Conservation (phyloP, 2,888 invertebrate species). For the Heliconius aoede region DNA sequence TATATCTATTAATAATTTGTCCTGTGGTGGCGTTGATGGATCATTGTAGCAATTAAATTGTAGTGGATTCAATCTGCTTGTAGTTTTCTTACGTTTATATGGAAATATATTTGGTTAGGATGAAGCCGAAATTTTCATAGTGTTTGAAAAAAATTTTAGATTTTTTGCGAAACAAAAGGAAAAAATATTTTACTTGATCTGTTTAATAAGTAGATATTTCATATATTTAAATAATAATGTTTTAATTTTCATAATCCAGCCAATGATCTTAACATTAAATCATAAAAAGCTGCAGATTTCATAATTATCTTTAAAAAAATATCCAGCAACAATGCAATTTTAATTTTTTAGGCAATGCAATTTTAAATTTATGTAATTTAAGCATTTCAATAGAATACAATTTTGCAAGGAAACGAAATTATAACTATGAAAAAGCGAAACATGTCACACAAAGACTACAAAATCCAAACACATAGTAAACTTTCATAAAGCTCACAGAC, state of each 20-base stretch:
- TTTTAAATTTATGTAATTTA: not conserved
- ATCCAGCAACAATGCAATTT: not conserved
- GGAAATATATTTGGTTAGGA: not conserved
- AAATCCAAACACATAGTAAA: slow-evolving; percentile 29
- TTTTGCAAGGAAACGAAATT: slow-evolving; percentile 4
- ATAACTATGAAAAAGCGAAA: slow-evolving; percentile 19
- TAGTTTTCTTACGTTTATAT: not conserved
- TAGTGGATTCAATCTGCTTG: not conserved
- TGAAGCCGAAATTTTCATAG: too few relatives aligned
- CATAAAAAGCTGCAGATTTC: not conserved
- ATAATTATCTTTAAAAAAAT: not conserved
- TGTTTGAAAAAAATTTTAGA: too few relatives aligned
- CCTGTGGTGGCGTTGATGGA: slow-evolving; percentile 5
- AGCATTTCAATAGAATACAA: not conserved
- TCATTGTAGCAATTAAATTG: not conserved
- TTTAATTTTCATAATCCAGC: too few relatives aligned
- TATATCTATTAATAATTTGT: slow-evolving; percentile 13
- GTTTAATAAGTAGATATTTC: too few relatives aligned
- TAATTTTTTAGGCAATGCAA: not conserved
- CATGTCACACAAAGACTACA: slow-evolving; percentile 18
- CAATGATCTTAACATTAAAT: too few relatives aligned
- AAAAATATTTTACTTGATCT: too few relatives aligned
- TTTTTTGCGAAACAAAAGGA: too few relatives aligned
- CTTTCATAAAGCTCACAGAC: slow-evolving; percentile 20
- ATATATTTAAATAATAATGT: too few relatives aligned